Base-by-base conservation (phyloP, 2,888 invertebrate genomes). In the Oscheius sp. region DNA sequence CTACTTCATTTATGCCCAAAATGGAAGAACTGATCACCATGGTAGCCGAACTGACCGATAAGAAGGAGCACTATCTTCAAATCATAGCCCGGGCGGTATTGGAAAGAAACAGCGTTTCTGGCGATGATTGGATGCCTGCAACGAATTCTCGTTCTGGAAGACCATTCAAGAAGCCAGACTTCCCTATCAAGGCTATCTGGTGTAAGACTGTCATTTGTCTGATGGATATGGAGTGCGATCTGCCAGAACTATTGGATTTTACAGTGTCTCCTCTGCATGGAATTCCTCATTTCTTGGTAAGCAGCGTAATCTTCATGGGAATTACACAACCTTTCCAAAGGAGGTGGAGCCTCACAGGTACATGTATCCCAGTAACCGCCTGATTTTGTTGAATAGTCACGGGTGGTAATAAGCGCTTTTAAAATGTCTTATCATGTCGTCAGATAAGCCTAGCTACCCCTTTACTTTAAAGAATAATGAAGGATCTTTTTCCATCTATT, bases 181-280 rank as follows among this genome's bases (percentile, higher is more conserved):
- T 59, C 28, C 59, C 59, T 41, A 59, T 59, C 44, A 59, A 59
- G 24, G 26, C 30, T 14, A 59, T 59, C 24, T 59, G 59, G 59
- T 59, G 59, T 28, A 59, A 59, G 44, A 59, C 44, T 2, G 59
- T 59, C 12, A 44, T 59, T 44, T 59, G 59, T 24, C 44, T 59
- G 6, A 59, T 59, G 59, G 59, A 59, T 26, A 44, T 41, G 44
- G 59, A 59, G 8, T 26, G 44, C 24, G 59, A 59, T n/a, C 26
- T 59, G 24, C 59, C 59, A 5, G 54, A 54, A 33, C n/a, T 17
- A 24, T 20, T 54, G n/a, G 54, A 54, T 20, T 32, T n/a, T 20
- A 54, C n/a, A 17, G 54, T 54, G 12, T 33, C 54, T 17, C 8
- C 54, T 5, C 54, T 54, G 6, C 54, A 54, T 20, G 54, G 54